phyloP scores from a whole-genome alignment of 2,888 invertebrate species.

The Xestia sexstrigata region DNA sequence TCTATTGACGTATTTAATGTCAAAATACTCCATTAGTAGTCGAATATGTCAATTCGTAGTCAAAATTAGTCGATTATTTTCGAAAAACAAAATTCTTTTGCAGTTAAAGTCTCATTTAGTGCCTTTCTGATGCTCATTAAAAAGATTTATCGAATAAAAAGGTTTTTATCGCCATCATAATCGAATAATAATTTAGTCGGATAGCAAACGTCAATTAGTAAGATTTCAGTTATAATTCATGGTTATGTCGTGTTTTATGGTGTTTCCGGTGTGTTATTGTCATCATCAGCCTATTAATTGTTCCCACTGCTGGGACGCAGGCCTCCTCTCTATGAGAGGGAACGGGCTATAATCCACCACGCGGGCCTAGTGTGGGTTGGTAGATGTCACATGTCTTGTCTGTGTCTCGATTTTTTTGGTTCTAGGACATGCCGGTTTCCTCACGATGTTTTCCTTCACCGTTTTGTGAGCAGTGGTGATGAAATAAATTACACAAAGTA shows the following conservation, averaged over 20 bases:
- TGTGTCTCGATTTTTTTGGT: too few relatives aligned
- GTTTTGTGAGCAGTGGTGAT: too few relatives aligned
- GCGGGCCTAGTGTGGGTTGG: too few relatives aligned
- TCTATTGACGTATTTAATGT: conserved; percentile 43
- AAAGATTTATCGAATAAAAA: conserved; percentile 46
- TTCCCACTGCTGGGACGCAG: too few relatives aligned
- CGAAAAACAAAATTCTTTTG: conserved; percentile 47
- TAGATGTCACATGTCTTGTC: too few relatives aligned
- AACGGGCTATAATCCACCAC: too few relatives aligned
- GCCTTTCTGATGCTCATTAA: conserved; percentile 30
- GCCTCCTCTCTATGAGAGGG: too few relatives aligned
- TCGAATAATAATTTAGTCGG: conserved; percentile 55
- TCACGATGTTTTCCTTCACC: too few relatives aligned
- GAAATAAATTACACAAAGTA: too few relatives aligned
- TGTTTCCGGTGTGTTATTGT: conserved; percentile 37
- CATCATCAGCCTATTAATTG: too few relatives aligned
- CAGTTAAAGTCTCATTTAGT: conserved; percentile 24
- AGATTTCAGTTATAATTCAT: conserved; percentile 48
- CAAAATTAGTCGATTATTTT: conserved; percentile 17
- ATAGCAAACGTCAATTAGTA: conserved; percentile 59
- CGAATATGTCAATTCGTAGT: background rate
- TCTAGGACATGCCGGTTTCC: too few relatives aligned
- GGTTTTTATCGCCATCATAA: conserved; percentile 47
- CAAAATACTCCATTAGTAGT: conserved; percentile 21
- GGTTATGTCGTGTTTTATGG: conserved; percentile 45